Evolutionary conservation across 2,888 invertebrate species (phyloP).

Genomic region (Yponomeuta malinellus): DNA sequence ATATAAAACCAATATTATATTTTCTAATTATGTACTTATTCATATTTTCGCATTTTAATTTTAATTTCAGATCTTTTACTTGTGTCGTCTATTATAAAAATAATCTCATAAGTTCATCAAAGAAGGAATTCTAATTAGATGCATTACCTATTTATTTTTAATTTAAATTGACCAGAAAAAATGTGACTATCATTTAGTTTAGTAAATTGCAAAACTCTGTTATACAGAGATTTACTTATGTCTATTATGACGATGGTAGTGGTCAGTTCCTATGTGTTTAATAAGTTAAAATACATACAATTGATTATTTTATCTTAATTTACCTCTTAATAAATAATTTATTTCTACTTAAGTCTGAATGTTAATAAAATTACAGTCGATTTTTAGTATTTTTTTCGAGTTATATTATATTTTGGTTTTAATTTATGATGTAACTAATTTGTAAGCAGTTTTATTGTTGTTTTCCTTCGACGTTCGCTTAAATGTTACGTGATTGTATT

Average conservation of each 20-base stretch:
- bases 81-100: conserved; percentile 21
- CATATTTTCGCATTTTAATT: neutral
- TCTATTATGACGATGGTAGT: neutral
- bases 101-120: conserved; percentile 33
- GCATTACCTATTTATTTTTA: conserved; percentile 13
- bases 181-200: conserved; percentile 4
- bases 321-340: conserved; percentile 8
- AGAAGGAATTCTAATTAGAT: neutral
- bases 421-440: conserved; percentile 23
- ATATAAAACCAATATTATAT: neutral
- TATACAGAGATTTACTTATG: conserved; percentile 7
- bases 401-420: conserved; percentile 35
- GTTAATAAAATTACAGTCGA: neutral
- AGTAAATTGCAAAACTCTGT: conserved; percentile 11
- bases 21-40: neutral
- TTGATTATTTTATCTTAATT: conserved; percentile 9
- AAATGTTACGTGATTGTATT: conserved; percentile 67
- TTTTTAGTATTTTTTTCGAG: conserved; percentile 30
- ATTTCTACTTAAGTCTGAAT: conserved; percentile 7
- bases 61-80: neutral
- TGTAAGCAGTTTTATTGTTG: conserved; percentile 44
- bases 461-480: conserved; percentile 44
- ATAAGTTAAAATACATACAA: conserved; percentile 10
- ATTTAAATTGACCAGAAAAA: conserved; percentile 2
- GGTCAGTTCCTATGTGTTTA: conserved; percentile 14